phyloP scores from a whole-genome alignment of 2,888 invertebrate species.

The Ormyrus nitidulus region DNA sequence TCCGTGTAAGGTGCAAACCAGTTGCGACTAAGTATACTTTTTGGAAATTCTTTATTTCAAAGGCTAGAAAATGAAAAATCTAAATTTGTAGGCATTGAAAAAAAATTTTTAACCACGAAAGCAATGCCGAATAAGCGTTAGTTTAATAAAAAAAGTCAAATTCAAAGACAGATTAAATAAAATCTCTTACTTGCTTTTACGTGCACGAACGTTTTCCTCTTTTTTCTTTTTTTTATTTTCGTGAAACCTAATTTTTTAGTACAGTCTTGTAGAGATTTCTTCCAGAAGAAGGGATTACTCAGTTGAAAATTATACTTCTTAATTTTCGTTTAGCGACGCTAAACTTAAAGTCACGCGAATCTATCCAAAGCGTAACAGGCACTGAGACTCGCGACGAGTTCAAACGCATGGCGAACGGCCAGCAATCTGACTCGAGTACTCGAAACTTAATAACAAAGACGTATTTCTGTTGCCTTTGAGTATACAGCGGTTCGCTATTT shows the following conservation, averaged over 20 bases:
- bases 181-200: no score
- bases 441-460: background rate
- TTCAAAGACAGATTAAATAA: no score
- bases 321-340: slow-evolving; percentile 42
- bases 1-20: no score
- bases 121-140: no score
- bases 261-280: background rate
- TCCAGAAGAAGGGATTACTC: background rate
- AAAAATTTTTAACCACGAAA: no score
- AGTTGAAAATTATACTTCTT: slow-evolving; percentile 19
- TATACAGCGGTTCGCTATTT: background rate
- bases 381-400: slow-evolving; percentile 34
- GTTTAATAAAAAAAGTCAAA: no score
- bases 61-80: no score
- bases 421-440: slow-evolving; percentile 1
- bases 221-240: slow-evolving; percentile 1
- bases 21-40: no score
- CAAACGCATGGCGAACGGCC: slow-evolving; percentile 53
- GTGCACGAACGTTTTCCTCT: no score
- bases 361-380: slow-evolving; percentile 25
- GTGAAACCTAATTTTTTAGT: slow-evolving; percentile 33
- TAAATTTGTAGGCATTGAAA: no score
- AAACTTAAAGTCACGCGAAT: slow-evolving; percentile 25
- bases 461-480: background rate
- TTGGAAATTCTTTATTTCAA: no score